Base-by-base conservation (phyloP, 2,113 vertebrate genomes). In the Siphamia tubifer region DNA sequence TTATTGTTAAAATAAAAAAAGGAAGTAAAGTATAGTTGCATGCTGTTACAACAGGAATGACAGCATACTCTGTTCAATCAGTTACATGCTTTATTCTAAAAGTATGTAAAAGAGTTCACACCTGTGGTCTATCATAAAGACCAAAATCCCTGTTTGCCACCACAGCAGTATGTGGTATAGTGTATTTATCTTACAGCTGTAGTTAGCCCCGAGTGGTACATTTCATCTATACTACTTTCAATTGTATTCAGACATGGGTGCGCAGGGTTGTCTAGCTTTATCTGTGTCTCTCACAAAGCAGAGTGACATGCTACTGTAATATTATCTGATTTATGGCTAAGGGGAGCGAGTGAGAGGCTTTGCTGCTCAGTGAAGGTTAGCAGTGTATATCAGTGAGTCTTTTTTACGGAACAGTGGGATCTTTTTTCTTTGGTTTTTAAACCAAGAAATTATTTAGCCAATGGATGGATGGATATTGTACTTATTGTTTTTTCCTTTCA, bases 151-250 rank as follows among this genome's bases (percentile, higher is more conserved):
- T 36, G 63, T 56, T 62, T 79, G 62, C 57, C 54, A 44, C 70
- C 60, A 73, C 45, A 73, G 68, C 68, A 63, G 56, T 62, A 39
- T 69, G 77, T 64, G 32, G 65, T 67, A 49, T 67, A 58, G 63
- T n/a, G n/a, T 83, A 71, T 89, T 87, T 87, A 84, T 87, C 78
- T 76, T 85, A 52, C 73, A 85, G 71, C 65, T 75, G 63, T 66
- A 84, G 73, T 79, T 82, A 86, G 79, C 82, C 70, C 73, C 21
- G 52, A 86, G 83, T 79, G 83, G 60, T 81, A 64, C 77, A 81
- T 87, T 87, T 83, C 82, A 87, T 87, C 78, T 79, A 53, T 47
- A 75, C 66, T 57, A 52, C 75, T 85, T 74, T 81, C 80, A 72
- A 21, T 74, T 68, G 81, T 65, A 68, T 85, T 82, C 73, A 81